These are phyloP conservation scores for Pandemis heparana DNA, from an alignment of 2,888 invertebrate species.

Conservation along the genomic window DNA sequence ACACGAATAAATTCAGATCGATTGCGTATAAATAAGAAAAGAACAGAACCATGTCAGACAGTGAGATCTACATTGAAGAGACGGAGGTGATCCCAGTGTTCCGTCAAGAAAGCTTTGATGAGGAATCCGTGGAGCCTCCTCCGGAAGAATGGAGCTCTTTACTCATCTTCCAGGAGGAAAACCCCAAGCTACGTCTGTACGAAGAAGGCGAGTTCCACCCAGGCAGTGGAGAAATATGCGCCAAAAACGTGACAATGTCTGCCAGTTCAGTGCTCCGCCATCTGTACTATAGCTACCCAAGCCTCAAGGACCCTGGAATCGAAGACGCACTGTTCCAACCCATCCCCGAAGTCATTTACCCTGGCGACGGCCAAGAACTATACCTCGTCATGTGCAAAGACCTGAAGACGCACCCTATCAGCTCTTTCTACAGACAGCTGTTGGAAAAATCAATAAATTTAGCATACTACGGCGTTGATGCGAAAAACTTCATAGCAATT, in stretches of 20 bases:
- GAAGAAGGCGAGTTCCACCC: slow-evolving; percentile 61
- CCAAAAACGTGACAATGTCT: slow-evolving; percentile 64
- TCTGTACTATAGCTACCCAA: slow-evolving; percentile 69
- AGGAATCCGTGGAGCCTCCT: slow-evolving; percentile 66
- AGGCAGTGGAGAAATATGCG: slow-evolving; percentile 69
- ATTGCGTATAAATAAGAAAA: neutral
- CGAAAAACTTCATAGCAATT: slow-evolving; percentile 68
- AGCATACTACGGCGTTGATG: slow-evolving; percentile 68
- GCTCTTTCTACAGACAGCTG: slow-evolving; percentile 59
- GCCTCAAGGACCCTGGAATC: slow-evolving; percentile 72
- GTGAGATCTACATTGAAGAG: slow-evolving; percentile 42
- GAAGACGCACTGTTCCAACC: slow-evolving; percentile 60
- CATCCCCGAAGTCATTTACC: slow-evolving; percentile 53
- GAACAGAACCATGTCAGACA: slow-evolving; percentile 7
- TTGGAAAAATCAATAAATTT: slow-evolving; percentile 63
- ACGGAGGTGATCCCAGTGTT: slow-evolving; percentile 42
- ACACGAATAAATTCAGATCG: neutral
- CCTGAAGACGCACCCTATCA: slow-evolving; percentile 65
- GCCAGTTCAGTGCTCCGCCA: slow-evolving; percentile 67
- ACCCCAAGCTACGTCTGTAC: slow-evolving; percentile 55
- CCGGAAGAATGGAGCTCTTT: slow-evolving; percentile 73
- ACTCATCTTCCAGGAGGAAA: slow-evolving; percentile 52
- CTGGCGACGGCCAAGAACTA: slow-evolving; percentile 69
- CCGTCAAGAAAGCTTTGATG: slow-evolving; percentile 49
- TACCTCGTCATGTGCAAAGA: slow-evolving; percentile 68